These are phyloP conservation scores for Cyclargus thomasi DNA, from an alignment of 1,140 invertebrate genomes.

Conservation along the genomic window DNA sequence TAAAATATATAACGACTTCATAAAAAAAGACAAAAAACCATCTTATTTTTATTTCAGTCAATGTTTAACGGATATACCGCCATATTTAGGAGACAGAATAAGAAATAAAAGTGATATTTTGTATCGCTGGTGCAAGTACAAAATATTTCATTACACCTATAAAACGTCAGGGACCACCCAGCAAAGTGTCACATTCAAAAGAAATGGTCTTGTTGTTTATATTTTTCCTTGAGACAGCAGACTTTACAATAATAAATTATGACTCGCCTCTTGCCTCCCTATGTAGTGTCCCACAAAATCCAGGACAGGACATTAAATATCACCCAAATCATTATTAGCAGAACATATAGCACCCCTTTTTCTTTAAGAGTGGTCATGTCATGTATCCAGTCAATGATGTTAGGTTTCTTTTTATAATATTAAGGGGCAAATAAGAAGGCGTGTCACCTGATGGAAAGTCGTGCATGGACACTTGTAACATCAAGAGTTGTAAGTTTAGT, in stretches of 20 bases:
- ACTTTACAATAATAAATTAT: slow-evolving; percentile 5
- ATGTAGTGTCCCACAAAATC: too few species aligned
- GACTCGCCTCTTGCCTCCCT: too few species aligned
- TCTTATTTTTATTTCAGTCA: background rate
- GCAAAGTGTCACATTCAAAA: slow-evolving; percentile 38
- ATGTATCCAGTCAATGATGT: too few species aligned
- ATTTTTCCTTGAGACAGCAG: slow-evolving; percentile 16
- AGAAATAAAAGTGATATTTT: slow-evolving; percentile 13
- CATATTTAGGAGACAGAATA: slow-evolving; percentile 17
- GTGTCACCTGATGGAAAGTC: too few species aligned
- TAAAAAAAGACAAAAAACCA: slow-evolving; percentile 2
- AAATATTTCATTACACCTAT: slow-evolving; percentile 44
- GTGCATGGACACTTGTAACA: too few species aligned
- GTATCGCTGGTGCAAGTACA: slow-evolving; percentile 20
- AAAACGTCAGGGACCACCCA: slow-evolving; percentile 50
- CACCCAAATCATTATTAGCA: too few species aligned
- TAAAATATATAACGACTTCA: background rate
- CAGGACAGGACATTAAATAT: too few species aligned
- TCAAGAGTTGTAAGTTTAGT: too few species aligned
- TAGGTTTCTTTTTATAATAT: too few species aligned
- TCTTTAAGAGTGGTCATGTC: too few species aligned
- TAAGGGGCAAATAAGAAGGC: too few species aligned
- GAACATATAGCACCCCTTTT: too few species aligned
- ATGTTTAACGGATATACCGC: background rate
- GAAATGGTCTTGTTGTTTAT: slow-evolving; percentile 28